phyloP scores from a whole-genome alignment of 2,797 vertebrate genomes.

The Pterois miles region DNA sequence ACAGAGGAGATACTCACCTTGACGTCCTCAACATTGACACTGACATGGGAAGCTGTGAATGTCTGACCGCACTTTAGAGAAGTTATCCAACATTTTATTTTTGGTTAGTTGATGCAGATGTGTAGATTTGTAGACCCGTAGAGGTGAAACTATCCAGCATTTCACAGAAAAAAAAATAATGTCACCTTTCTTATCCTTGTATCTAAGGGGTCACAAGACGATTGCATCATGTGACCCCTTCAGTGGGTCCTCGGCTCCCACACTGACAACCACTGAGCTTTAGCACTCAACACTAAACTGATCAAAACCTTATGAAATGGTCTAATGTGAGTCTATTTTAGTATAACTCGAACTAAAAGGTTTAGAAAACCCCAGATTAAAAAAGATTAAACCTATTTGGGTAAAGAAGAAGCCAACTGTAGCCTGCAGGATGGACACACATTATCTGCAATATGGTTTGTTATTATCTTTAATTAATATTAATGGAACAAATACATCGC shows the following conservation, averaged over 20 bases:
- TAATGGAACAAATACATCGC: too few species aligned
- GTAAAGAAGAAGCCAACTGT: background rate
- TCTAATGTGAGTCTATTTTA: background rate
- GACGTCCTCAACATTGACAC: background rate
- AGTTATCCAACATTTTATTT: too few species aligned
- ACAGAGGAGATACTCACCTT: background rate
- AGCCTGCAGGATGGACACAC: background rate
- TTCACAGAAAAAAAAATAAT: too few species aligned
- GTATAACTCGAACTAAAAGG: background rate
- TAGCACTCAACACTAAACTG: background rate
- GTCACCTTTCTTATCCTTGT: too few species aligned
- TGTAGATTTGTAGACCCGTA: too few species aligned
- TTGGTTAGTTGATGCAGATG: too few species aligned
- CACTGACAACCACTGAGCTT: background rate
- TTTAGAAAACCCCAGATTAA: background rate
- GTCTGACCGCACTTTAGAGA: background rate
- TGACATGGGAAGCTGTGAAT: background rate
- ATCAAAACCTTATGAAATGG: background rate
- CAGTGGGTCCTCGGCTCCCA: background rate
- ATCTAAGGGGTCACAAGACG: too few species aligned
- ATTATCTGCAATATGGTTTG: too few species aligned
- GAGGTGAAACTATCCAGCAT: background rate
- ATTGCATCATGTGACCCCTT: background rate
- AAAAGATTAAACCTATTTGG: background rate
- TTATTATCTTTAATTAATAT: too few species aligned